Evolutionary conservation across 1,140 invertebrate species (phyloP).

Genomic region (Pararge aegeria): DNA sequence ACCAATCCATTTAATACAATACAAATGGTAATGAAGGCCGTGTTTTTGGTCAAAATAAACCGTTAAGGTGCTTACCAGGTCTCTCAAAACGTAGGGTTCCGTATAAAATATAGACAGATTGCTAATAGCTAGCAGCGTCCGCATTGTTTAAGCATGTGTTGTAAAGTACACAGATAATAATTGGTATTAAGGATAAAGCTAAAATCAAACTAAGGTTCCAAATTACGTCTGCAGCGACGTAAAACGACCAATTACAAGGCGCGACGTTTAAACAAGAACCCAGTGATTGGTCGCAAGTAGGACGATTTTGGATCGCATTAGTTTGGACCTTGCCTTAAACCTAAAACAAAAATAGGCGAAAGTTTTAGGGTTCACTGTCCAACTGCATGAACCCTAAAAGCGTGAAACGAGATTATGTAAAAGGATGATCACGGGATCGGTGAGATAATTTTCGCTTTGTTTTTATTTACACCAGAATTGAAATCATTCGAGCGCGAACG

Average conservation of each 20-base stretch:
- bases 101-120: neutral
- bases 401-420: neutral
- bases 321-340: too few relatives aligned
- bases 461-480: conserved; percentile 35
- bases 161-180: too few relatives aligned
- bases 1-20: neutral
- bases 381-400: neutral
- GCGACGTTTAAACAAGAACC: too few relatives aligned
- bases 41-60: conserved; percentile 10
- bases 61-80: neutral
- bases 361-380: neutral
- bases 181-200: too few relatives aligned
- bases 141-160: too few relatives aligned
- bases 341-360: too few relatives aligned
- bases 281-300: too few relatives aligned
- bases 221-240: too few relatives aligned
- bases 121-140: too few relatives aligned
- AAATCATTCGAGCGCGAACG: conserved; percentile 39
- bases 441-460: conserved; percentile 20
- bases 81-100: neutral
- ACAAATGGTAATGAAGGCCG: conserved; percentile 5
- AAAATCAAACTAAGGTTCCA: too few relatives aligned
- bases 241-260: too few relatives aligned
- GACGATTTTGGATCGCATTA: too few relatives aligned
- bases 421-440: conserved; percentile 9